Evolutionary conservation across 2,797 vertebrate species (phyloP).

Genomic region (Characodon lateralis): DNA sequence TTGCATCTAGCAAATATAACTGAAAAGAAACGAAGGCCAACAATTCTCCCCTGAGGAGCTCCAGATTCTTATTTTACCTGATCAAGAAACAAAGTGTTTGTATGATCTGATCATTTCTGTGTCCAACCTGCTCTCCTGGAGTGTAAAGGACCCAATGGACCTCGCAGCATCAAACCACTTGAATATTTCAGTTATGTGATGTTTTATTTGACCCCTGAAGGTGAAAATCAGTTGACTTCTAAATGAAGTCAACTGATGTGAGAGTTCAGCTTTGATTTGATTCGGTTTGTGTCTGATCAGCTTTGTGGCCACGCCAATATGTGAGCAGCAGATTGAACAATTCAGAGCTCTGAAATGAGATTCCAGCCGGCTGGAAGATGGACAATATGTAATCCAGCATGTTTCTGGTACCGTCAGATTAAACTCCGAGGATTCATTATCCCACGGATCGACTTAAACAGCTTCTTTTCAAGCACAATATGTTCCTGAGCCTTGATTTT

Average conservation of each 20-base stretch:
- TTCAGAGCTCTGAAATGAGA: constrained; percentile 79
- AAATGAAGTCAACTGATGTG: constrained; percentile 10
- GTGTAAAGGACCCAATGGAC: background rate
- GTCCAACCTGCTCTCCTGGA: background rate
- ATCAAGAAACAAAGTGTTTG: too few species aligned
- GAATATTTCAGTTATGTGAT: too few species aligned
- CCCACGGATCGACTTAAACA: constrained; percentile 2
- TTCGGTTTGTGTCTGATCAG: constrained; percentile 84
- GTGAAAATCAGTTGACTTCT: constrained; percentile 4
- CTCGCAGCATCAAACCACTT: background rate
- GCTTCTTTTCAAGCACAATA: background rate
- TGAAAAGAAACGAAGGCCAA: too few species aligned
- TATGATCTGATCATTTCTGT: too few species aligned
- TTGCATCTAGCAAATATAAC: too few species aligned
- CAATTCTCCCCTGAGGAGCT: too few species aligned
- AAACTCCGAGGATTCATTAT: constrained; percentile 43
- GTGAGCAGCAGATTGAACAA: constrained; percentile 85
- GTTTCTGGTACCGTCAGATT: constrained; percentile 38
- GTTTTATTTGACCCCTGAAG: background rate
- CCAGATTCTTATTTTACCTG: too few species aligned
- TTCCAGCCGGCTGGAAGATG: constrained; percentile 78
- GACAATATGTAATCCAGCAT: constrained; percentile 56
- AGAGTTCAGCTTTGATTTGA: constrained; percentile 60
- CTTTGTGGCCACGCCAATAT: constrained; percentile 87
- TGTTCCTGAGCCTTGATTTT: background rate